A percentile compares a stretch with the other conserved stretches of the same genome.
phyloP scores from a whole-genome alignment of 2,113 vertebrate genomes.

The Dunckerocampus dactyliophorus region DNA sequence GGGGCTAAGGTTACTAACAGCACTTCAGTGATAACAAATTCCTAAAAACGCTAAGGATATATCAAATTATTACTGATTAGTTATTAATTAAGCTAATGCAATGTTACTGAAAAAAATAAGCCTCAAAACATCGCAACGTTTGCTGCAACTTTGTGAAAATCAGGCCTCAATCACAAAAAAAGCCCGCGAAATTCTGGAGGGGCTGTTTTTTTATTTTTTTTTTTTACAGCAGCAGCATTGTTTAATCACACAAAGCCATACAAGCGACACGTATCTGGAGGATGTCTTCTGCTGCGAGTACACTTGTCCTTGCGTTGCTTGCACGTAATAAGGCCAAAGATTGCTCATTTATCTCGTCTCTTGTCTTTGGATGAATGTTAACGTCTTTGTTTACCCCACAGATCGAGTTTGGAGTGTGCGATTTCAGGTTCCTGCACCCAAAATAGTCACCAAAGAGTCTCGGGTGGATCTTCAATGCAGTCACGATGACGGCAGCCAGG shows the following conservation, averaged over 20 bases:
- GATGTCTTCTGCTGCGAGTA: constrained; percentile 2
- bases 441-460: constrained; percentile 1
- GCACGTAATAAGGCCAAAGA: constrained; percentile 22
- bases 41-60: no score
- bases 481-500: constrained; percentile 4
- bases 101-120: no score
- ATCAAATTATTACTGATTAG: no score
- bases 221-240: no score
- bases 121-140: no score
- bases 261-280: neutral
- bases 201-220: no score
- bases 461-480: constrained; percentile 31
- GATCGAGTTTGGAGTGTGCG: constrained; percentile 19
- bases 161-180: no score
- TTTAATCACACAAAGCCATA: neutral
- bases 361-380: neutral
- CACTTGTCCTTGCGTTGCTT: constrained; percentile 25
- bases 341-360: neutral
- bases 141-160: no score
- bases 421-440: constrained; percentile 15
- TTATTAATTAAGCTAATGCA: no score
- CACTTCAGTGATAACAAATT: no score
- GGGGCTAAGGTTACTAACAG: no score
- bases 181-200: no score
- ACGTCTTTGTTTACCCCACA: constrained; percentile 19